phyloP scores from a whole-genome alignment of 2,888 invertebrate species.

The Geotrupes spiniger region DNA sequence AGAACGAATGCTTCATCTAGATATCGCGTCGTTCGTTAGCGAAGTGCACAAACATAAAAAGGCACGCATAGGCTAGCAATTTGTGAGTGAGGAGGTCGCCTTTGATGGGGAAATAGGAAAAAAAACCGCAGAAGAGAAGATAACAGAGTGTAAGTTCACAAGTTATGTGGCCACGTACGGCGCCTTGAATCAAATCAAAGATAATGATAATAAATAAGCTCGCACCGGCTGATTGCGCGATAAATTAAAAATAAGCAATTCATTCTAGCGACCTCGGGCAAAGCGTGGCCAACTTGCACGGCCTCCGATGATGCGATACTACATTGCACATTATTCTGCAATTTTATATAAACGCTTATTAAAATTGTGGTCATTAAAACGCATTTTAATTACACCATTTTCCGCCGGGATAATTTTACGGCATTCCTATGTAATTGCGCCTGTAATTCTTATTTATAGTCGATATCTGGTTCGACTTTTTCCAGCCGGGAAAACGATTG shows the following conservation, averaged over 20 bases:
- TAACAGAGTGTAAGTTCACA: background rate
- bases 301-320: conserved; percentile 7
- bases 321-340: conserved; percentile 1
- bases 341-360: conserved; percentile 4
- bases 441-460: conserved; percentile 1
- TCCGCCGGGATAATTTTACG: conserved; percentile 1
- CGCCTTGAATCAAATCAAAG: conserved; percentile 25
- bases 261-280: conserved; percentile 4
- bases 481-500: too few relatives aligned
- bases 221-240: conserved; percentile 7
- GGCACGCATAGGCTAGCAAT: background rate
- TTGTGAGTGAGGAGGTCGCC: background rate
- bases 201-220: conserved; percentile 28
- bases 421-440: conserved; percentile 3
- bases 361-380: conserved; percentile 2
- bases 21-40: background rate
- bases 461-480: background rate
- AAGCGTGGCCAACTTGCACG: conserved; percentile 6
- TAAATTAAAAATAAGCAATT: conserved; percentile 7
- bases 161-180: conserved; percentile 15
- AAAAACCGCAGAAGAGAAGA: background rate
- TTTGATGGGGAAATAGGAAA: conserved; percentile 3
- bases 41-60: background rate
- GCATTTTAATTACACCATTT: conserved; percentile 7
- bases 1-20: too few relatives aligned